phyloP scores from a whole-genome alignment of 2,113 vertebrate species.

The Rynchops niger region DNA sequence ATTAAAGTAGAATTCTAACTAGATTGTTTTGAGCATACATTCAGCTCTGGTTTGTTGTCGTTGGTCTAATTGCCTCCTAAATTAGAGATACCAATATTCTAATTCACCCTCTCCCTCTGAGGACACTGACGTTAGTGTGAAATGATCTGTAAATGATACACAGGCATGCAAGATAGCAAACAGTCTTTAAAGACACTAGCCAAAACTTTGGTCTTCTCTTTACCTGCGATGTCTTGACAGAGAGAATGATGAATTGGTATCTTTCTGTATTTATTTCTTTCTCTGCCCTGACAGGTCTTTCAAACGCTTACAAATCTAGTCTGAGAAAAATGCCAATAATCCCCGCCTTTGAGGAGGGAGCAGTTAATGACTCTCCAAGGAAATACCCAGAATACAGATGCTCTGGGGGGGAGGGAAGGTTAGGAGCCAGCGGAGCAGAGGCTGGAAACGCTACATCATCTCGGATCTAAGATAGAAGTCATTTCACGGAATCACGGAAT shows the following conservation, averaged over 20 bases:
- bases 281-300: not conserved
- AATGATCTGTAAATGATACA: not conserved
- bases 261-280: not conserved
- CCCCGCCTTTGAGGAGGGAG: not conserved
- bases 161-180: not conserved
- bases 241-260: not conserved
- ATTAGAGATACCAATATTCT: not conserved
- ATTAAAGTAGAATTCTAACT: slow-evolving; percentile 3
- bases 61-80: not conserved
- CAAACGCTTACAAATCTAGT: not conserved
- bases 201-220: not conserved
- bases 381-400: not conserved
- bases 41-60: not conserved
- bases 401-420: not conserved
- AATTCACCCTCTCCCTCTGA: not conserved
- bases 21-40: not conserved
- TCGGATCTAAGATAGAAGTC: not conserved
- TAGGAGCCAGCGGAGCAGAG: not conserved
- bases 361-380: slow-evolving; percentile 17
- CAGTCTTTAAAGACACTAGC: not conserved
- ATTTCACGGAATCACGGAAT: too few relatives aligned
- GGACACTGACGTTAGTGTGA: not conserved
- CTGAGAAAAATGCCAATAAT: slow-evolving; percentile 20
- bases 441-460: not conserved
- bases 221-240: not conserved